These are phyloP conservation scores for Cherax quadricarinatus DNA, from an alignment of 1,140 invertebrate genomes.

Conservation along the genomic window DNA sequence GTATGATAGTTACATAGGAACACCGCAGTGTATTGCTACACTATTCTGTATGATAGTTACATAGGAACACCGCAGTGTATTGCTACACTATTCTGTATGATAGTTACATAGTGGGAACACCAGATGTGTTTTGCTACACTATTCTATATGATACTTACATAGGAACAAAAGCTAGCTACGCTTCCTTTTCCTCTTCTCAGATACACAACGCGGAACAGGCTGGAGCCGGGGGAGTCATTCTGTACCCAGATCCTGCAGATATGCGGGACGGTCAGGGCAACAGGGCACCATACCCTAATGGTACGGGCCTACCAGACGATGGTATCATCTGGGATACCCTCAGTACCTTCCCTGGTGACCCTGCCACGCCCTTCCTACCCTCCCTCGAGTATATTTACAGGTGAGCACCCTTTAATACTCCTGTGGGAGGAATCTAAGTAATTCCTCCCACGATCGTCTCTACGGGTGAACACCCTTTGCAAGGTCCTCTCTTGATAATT, in stretches of 20 bases:
- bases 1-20: no score
- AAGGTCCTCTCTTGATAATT: no score
- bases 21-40: no score
- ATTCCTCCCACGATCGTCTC: no score
- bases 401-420: not conserved
- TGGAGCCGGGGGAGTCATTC: conserved; percentile 35
- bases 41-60: no score
- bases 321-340: conserved; percentile 36
- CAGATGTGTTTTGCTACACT: no score
- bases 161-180: no score
- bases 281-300: conserved; percentile 22
- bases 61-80: no score
- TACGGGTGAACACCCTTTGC: no score
- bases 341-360: conserved; percentile 39
- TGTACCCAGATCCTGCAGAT: conserved; percentile 55
- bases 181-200: not conserved
- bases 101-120: no score
- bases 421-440: not conserved
- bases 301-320: conserved; percentile 47
- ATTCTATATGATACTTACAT: no score
- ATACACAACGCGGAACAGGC: conserved; percentile 46
- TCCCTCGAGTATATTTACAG: conserved; percentile 38
- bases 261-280: not conserved
- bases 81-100: no score
- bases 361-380: conserved; percentile 48